These are phyloP conservation scores for Monoplex corrugatus DNA, from an alignment of 2,888 invertebrate species.

Conservation along the genomic window DNA sequence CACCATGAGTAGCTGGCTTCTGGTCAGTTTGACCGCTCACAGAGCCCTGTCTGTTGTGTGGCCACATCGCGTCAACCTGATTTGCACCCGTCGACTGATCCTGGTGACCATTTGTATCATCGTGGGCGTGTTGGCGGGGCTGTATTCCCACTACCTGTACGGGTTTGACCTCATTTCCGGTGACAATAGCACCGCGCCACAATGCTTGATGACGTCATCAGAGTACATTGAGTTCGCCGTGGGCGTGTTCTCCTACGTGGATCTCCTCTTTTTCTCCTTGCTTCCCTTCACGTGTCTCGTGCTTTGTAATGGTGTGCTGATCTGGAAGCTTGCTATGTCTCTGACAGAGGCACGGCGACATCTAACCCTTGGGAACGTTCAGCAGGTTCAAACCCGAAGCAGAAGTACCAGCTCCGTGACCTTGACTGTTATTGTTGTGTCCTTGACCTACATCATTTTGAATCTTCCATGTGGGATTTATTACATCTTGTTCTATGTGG, in stretches of 20 bases:
- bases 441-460: neutral
- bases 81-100: neutral
- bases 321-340: neutral
- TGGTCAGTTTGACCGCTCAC: neutral
- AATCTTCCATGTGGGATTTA: neutral
- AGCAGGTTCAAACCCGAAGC: neutral
- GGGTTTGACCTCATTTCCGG: neutral
- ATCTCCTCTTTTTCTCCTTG: neutral
- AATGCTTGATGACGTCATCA: neutral
- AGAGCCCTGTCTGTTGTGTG: constrained; percentile 8
- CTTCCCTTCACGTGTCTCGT: neutral
- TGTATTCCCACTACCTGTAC: neutral
- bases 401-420: neutral
- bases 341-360: neutral
- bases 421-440: neutral
- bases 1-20: neutral
- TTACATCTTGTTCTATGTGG: neutral
- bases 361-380: neutral
- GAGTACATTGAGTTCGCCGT: neutral
- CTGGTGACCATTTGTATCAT: neutral
- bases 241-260: neutral
- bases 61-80: constrained; percentile 5
- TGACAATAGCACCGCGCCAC: neutral
- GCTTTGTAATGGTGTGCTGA: neutral
- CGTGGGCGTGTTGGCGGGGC: neutral